Evolutionary conservation across 2,888 invertebrate species (phyloP).

Genomic region (Rhimphoctona megacephalus): DNA sequence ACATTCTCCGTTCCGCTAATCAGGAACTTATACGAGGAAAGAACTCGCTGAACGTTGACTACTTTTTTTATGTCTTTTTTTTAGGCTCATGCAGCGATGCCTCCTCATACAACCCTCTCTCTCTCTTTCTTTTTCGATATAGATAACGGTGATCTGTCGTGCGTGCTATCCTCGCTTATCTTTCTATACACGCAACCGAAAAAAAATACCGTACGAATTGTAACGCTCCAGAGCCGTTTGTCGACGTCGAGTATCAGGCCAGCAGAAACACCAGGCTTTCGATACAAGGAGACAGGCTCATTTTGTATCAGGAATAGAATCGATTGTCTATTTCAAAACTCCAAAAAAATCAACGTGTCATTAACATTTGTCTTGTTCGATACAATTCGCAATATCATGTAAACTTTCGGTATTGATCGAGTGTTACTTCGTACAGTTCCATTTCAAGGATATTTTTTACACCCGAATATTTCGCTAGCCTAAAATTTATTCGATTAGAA

Average conservation of each 20-base stretch:
- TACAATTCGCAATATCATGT: not conserved
- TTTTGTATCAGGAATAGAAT: not conserved
- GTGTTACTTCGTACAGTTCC: not conserved
- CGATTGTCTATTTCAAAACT: not conserved
- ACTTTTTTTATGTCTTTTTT: conserved; percentile 23
- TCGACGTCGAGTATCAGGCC: conserved; percentile 68
- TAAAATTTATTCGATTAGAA: not conserved
- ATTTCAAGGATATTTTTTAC: not conserved
- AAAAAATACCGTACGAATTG: conserved; percentile 57
- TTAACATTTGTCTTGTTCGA: not conserved
- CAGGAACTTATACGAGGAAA: conserved; percentile 60
- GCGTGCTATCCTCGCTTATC: conserved; percentile 28
- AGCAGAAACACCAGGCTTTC: conserved; percentile 47
- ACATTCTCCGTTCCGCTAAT: conserved; percentile 69
- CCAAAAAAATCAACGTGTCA: not conserved
- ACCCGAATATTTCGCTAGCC: not conserved
- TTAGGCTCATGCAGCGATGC: not conserved
- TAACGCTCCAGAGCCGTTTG: conserved; percentile 69
- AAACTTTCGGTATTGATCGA: not conserved
- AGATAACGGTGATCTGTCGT: conserved; percentile 45
- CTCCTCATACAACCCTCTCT: not conserved
- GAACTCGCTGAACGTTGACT: conserved; percentile 39
- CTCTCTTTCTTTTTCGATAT: conserved; percentile 1
- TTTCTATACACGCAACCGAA: conserved; percentile 19
- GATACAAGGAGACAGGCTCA: not conserved